Base-by-base conservation (phyloP, 2,888 invertebrate genomes). In the Apotomis capreana region DNA sequence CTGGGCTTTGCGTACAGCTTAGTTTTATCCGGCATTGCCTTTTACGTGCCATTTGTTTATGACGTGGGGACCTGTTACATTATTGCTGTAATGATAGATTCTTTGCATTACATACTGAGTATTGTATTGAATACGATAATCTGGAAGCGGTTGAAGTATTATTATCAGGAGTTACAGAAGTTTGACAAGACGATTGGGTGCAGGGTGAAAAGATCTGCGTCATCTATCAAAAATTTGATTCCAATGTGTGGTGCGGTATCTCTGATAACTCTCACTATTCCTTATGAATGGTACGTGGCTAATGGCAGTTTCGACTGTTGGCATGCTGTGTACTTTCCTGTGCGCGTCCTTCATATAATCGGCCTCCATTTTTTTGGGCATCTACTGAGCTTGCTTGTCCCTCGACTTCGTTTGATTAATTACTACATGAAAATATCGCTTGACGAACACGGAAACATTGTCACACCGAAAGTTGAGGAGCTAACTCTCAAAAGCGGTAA, bases 291-390 rank as follows among this genome's bases (percentile, higher is more conserved):
- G 13, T 74, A 69, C 37, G 70, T 69, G 44, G n/a, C 68, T 1
- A 60, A 70, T 12, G 6, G 74, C 3, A 36, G 69, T 3, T 9
- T 74, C 3, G 26, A 68, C 4, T 40, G 73, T 0, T 64, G 76
- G 5, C 49, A 49, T 49, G 8, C 49, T 49, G 0, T 76, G 3
- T 49, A 78, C 10, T 61, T 84, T 10, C 80, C 81, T 0, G 58
- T 82, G 0, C 78, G 80, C 54, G 49, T 84, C 0, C 74, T 81
- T 9, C 80, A 82, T 71, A 75, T 81, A 2, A 36, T 83, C 0
- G 89, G 89, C 75, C 74, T 86, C 4, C 77, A 84, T 75, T 90
- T 81, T 58, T 84, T 82, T 61, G 88, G 86, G 0, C 88, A 90
- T 74, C 78, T 89, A 3, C 73, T 89, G 0, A 86, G 83, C 62